Conservation (phyloP, 53 echinoderm and acorn worm species). For the Crossaster papposus region DNA sequence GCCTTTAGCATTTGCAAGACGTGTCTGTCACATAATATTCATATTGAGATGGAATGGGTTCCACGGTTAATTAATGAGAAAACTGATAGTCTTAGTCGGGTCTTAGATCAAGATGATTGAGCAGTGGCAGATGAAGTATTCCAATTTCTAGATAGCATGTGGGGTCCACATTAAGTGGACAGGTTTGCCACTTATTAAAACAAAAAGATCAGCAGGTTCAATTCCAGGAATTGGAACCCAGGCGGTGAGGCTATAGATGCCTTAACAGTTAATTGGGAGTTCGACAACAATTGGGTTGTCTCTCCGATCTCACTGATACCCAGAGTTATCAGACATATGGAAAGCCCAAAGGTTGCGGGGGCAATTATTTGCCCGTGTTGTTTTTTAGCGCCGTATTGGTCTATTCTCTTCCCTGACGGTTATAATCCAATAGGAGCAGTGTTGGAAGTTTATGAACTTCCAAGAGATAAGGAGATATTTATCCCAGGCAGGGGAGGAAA, state of each 20-base stretch:
- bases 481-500: conserved; percentile 31
- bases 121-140: not conserved
- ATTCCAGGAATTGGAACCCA: conserved; percentile 58
- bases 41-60: conserved; percentile 18
- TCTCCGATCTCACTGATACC: conserved; percentile 41
- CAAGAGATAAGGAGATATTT: conserved; percentile 2
- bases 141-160: not conserved
- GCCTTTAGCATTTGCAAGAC: conserved; percentile 18
- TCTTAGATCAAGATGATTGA: conserved; percentile 28
- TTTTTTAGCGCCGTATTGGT: conserved; percentile 29
- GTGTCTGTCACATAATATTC: not conserved
- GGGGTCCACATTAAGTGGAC: conserved; percentile 40
- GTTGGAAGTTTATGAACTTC: conserved; percentile 22
- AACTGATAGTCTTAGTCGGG: conserved; percentile 23
- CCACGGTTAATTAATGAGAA: conserved; percentile 12
- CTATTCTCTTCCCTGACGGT: conserved; percentile 44
- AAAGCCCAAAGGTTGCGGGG: not conserved
- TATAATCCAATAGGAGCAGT: conserved; percentile 20
- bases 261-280: conserved; percentile 31
- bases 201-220: conserved; percentile 30
- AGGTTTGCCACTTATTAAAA: conserved; percentile 45
- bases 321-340: conserved; percentile 13
- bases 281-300: conserved; percentile 49
- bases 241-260: conserved; percentile 40
- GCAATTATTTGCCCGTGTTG: conserved; percentile 37